Evolutionary conservation across 2,113 vertebrate species (phyloP).

Genomic region (Dipodomys merriami): DNA sequence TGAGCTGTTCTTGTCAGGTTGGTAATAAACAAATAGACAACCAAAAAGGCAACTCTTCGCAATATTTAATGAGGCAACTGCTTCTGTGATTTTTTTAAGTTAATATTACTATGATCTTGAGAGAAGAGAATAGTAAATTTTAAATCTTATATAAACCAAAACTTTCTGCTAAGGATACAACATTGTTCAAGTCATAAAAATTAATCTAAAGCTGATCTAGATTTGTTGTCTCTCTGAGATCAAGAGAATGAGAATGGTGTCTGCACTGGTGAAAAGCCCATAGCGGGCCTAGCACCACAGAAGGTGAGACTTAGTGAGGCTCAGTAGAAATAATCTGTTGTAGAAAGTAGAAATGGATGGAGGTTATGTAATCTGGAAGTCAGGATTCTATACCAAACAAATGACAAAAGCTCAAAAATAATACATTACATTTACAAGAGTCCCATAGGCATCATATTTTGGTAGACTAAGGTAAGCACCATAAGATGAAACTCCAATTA

Average conservation of each 20-base stretch:
- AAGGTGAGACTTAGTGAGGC: background rate
- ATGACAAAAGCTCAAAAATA: too few species aligned
- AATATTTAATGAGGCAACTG: too few species aligned
- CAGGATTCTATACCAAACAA: background rate
- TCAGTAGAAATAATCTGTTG: background rate
- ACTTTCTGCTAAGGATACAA: background rate
- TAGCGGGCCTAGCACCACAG: too few species aligned
- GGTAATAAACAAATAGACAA: background rate
- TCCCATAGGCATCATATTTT: background rate
- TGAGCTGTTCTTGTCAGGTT: background rate
- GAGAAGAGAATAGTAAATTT: background rate
- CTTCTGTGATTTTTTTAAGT: too few species aligned
- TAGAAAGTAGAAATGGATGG: background rate
- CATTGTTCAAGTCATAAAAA: background rate
- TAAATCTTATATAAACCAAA: background rate
- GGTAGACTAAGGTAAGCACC: background rate
- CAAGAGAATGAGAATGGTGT: background rate
- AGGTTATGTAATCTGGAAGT: background rate
- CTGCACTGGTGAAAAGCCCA: background rate
- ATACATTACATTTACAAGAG: too few species aligned
- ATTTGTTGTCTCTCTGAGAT: background rate
- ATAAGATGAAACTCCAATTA: background rate
- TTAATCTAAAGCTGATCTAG: background rate
- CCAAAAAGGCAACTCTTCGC: background rate
- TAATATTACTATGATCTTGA: background rate